Base-by-base conservation (phyloP, 2,888 invertebrate species). In the Drosophila birchii region DNA sequence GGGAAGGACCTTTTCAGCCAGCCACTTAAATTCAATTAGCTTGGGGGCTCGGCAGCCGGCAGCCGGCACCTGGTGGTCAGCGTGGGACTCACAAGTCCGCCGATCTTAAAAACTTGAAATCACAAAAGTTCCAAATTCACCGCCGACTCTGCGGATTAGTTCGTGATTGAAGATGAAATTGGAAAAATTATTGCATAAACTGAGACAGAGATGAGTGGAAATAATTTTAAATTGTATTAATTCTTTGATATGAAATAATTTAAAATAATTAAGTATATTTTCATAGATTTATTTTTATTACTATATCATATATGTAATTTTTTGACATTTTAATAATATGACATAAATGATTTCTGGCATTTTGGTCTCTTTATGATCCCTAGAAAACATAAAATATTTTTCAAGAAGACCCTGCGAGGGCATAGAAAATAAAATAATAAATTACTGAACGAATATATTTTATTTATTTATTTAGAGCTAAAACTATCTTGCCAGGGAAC, bases 11-110 rank as follows among this genome's bases (percentile, higher is more conserved):
- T 66, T 57, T 49, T 51, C 41, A 18, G 67, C 49, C 49, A 57
- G 41, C 68, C 68, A 67, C 68, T 68, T 57, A 51, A 68, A 68
- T 68, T 68, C 68, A 68, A 68, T 68, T 68, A 67, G 68, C 69
- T 64, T 64, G 67, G 68, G 57, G 57, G 41, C 38, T 57, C 68
- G 67, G 29, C 39, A 36, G 20, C 39, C 68, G 56, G 20, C 39
- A 36, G 26, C 39, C 38, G 12, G 29, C 66, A 56, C 67, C 67
- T 18, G 49, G 41, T 23, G 67, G 56, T 67, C 41, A 64, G 16
- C 49, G 14, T 23, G 26, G 58, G 47, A 58, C 32, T 36, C 14
- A 11, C 47, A 23, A 26, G 45, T 51, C 49, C 34, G 49, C 23
- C 29, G 64, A 64, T 64, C 64, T 47, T 41, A 41, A 55, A 55